These are phyloP conservation scores for Todiramphus chloris DNA, from an alignment of 2,113 vertebrate species.

Conservation along the genomic window DNA sequence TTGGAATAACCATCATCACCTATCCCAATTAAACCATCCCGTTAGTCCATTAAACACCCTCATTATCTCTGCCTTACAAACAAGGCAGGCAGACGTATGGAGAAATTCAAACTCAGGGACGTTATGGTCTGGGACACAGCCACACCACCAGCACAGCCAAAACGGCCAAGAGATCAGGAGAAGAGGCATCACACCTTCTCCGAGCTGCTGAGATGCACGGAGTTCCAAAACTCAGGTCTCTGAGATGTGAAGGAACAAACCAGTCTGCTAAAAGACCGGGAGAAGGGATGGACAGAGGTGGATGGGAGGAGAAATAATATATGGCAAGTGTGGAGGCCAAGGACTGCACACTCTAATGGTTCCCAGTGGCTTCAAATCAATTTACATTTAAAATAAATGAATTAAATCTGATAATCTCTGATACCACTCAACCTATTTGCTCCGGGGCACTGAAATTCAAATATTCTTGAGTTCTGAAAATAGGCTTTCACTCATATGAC, in stretches of 20 bases:
- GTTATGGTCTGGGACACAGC: accelerated
- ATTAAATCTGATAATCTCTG: constrained; percentile 67
- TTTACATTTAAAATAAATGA: constrained; percentile 69
- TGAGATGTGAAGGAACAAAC: neutral
- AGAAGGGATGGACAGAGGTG: neutral
- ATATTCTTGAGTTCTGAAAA: constrained; percentile 33
- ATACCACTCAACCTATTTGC: constrained; percentile 60
- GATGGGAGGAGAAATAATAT: neutral
- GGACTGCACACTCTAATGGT: neutral
- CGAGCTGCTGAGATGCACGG: accelerated
- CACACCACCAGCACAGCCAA: neutral
- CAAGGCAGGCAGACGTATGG: accelerated
- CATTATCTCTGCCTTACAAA: neutral
- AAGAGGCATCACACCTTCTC: neutral
- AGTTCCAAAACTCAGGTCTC: neutral
- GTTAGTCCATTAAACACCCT: neutral
- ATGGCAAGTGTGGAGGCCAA: neutral
- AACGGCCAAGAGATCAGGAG: neutral
- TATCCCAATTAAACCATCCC: neutral
- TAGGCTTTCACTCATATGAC: neutral
- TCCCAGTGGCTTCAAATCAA: constrained; percentile 66
- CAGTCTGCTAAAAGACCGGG: neutral
- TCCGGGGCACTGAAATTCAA: constrained; percentile 62
- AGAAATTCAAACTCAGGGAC: neutral
- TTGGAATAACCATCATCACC: neutral